Evolutionary conservation across 2,888 invertebrate genomes (phyloP).

Genomic region (Caenorhabditis sp.): DNA sequence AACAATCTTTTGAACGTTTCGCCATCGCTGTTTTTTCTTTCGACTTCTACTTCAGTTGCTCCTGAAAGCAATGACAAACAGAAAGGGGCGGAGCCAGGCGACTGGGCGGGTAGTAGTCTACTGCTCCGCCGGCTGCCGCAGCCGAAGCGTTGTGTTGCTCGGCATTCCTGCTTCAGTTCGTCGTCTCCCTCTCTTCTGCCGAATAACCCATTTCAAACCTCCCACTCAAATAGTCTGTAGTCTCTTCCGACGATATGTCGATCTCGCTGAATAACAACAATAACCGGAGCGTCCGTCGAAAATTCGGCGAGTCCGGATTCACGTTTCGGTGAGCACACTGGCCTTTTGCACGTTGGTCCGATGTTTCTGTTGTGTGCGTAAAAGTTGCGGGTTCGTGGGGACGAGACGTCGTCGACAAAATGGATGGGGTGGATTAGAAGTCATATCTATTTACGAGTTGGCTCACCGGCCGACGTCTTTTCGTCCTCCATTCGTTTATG

Average conservation of each 20-base stretch:
- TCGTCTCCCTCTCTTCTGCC: not conserved
- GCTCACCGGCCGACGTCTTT: constrained; percentile 1
- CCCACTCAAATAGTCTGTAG: constrained; percentile 6
- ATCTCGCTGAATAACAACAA: constrained; percentile 54
- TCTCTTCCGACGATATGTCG: constrained; percentile 30
- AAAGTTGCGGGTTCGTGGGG: not conserved
- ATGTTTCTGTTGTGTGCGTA: constrained; percentile 12
- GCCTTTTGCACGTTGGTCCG: not conserved
- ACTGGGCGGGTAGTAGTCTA: constrained; percentile 27
- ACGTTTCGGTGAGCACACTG: constrained; percentile 46
- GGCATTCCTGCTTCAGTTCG: constrained; percentile 16
- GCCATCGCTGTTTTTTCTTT: constrained; percentile 1
- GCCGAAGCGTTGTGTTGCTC: constrained; percentile 42
- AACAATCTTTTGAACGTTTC: not conserved
- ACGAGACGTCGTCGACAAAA: constrained; percentile 25
- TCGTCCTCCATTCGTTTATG: constrained; percentile 30
- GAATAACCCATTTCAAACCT: not conserved
- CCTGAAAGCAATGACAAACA: constrained; percentile 31
- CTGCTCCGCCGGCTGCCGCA: constrained; percentile 8
- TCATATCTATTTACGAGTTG: constrained; percentile 45
- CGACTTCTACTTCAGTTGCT: not conserved
- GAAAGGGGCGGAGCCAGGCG: constrained; percentile 36
- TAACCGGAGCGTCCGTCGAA: constrained; percentile 56
- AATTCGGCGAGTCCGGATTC: constrained; percentile 60
- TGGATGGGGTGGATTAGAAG: constrained; percentile 34